Base-by-base conservation (phyloP, 2,888 invertebrate genomes). In the Azorinus chamasolen region DNA sequence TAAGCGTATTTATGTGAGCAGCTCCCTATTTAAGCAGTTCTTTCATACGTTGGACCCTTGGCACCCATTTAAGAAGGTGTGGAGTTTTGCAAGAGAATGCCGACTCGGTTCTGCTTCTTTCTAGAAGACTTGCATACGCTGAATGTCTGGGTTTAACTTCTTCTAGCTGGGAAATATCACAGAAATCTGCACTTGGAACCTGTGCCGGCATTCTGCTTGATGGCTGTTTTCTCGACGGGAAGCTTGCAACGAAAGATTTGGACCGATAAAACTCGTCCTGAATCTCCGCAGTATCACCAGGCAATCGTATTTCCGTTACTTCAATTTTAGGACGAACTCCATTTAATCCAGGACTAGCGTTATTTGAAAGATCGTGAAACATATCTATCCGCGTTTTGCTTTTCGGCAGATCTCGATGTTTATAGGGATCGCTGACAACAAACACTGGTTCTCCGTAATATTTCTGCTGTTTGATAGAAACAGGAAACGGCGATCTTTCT, bases 401-500 rank as follows among this genome's bases (percentile, higher is more conserved):
- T 41, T 54, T 41, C 25, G 43, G 32, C 18, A 37, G 18, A 25
- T 72, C 72, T 1, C 48, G 25, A 39, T 20, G 39, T 62, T 48
- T 68, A 12, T 57, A 66, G 22, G 80, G 76, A 53, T 80, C 70
- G 24, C 73, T 69, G 10, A 80, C 57, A 1, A 80, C 41, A 50
- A 80, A 73, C 41, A 70, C 70, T 41, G 69, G 73, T 18, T 73
- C 80, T 14, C 73, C 76, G 12, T 70, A 51, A 20, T 63, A 73
- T 1, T 57, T 64, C 24, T 76, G 80, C 22, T 75, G 55, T 25
- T 73, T 70, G 0, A 76, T 61, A 10, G 80, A 70, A 12, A 80
- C 76, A n/a, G 76, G 80, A 63, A 80, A 58, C 10, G 79, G 69
- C 24, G 66, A 74, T 27, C 73, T 59, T n/a, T 80, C 76, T 12